Percentiles rank a stretch among this genome's conserved stretches.
Conservation (phyloP, 2,113 vertebrate genomes). For the Myrmecophaga tridactyla region DNA sequence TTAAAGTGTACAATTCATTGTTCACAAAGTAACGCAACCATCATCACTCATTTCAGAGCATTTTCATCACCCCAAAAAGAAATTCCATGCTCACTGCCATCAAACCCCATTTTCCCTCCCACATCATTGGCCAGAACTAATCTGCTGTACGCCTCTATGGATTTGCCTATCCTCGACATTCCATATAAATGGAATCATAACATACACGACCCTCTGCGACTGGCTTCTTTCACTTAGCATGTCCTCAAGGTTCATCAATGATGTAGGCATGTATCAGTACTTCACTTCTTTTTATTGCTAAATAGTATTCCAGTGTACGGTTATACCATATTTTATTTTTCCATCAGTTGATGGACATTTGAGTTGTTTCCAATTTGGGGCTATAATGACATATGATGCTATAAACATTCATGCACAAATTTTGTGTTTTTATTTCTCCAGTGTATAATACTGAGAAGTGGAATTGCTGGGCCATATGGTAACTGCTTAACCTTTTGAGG, state of each 20-base stretch:
- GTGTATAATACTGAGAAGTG: background rate
- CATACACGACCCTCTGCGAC: background rate
- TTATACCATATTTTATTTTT: background rate
- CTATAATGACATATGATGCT: background rate
- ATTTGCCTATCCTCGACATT: background rate
- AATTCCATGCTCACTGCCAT: background rate
- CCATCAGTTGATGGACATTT: background rate
- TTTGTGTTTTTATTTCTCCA: background rate
- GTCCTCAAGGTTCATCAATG: background rate
- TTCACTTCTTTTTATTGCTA: background rate
- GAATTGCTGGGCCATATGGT: background rate
- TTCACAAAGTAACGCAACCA: background rate
- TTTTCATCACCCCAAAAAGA: background rate
- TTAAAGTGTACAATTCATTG: background rate
- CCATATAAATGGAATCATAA: background rate
- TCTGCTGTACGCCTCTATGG: background rate
- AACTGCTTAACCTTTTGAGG: background rate
- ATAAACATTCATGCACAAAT: background rate
- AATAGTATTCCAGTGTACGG: background rate
- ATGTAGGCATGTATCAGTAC: background rate
- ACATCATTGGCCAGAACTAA: background rate
- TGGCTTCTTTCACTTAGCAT: background rate
- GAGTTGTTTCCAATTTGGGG: background rate
- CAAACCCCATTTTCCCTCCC: background rate
- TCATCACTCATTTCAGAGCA: background rate